Conservation (phyloP, 2,888 invertebrate genomes). For the Drosophila stalkeri region DNA sequence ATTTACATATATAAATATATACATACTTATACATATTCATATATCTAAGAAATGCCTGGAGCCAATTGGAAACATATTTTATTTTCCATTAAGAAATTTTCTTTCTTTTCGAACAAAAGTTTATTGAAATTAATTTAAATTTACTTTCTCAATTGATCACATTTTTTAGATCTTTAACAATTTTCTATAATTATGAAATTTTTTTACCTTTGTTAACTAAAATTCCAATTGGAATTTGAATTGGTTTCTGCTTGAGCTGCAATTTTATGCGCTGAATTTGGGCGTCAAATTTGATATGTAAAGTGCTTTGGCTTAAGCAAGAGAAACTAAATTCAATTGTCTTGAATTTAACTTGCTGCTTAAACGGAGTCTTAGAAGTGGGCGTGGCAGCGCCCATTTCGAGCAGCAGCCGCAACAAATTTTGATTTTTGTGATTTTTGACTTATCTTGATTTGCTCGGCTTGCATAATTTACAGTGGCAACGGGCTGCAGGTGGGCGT, state of each 20-base stretch:
- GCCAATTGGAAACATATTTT: neutral
- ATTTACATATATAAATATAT: neutral
- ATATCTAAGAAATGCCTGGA: neutral
- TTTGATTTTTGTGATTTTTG: neutral
- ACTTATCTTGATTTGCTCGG: neutral
- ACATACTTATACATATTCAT: neutral
- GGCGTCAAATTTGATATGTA: no score
- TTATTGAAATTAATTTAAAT: neutral
- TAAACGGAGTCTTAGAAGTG: neutral
- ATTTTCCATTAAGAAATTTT: neutral
- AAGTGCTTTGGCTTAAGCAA: neutral
- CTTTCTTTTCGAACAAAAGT: neutral
- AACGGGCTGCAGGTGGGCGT: slow-evolving; percentile 26
- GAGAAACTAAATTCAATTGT: neutral
- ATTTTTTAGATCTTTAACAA: neutral
- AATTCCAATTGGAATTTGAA: neutral
- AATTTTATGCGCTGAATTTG: neutral
- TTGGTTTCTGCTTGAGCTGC: neutral
- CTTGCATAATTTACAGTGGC: slow-evolving; percentile 47
- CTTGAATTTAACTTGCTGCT: neutral
- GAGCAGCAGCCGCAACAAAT: slow-evolving; percentile 2
- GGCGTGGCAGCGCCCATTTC: slow-evolving; percentile 39
- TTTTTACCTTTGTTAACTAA: neutral
- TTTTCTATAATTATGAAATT: neutral
- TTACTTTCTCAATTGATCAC: neutral